Base-by-base conservation (phyloP, 2,888 invertebrate genomes). In the Chloromyia formosa region DNA sequence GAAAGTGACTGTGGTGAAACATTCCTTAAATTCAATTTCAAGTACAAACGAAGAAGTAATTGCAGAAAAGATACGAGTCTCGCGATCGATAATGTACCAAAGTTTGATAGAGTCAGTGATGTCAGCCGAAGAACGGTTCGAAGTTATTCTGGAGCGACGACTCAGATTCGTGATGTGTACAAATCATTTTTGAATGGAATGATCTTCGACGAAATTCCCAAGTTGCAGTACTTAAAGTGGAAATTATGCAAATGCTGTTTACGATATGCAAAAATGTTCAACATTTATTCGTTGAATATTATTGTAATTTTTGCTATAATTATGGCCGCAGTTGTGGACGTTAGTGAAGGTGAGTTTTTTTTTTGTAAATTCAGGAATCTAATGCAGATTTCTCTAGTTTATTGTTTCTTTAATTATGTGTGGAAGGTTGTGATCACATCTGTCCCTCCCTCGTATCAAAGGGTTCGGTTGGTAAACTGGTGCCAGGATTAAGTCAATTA, bases 1-100 rank as follows among this genome's bases (percentile, higher is more conserved):
- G 49, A 49, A n/a, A 49, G 49, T 49, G 49, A 5, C 27, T 22
- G 60, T 58, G 7, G 79, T 74, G 80, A 77, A 78, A 66, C 81
- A 80, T 83, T 85, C 81, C 80, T 83, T 74, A 84, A 84, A 81
- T 84, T 84, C 77, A 84, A 84, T 79, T 84, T 84, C 81, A 84
- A 84, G 80, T 84, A 85, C 80, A 84, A 84, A 78, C 82, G 84
- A 80, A 84, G 84, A 85, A 75, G 53, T 16, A 58, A 76, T 77
- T 71, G 71, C 49, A 49, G n/a, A n/a, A n/a, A n/a, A n/a, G n/a
- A n/a, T n/a, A n/a, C n/a, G n/a, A n/a, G n/a, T n/a, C n/a, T n/a
- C n/a, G n/a, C n/a, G n/a, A n/a, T n/a, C n/a, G n/a, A n/a, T n/a
- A 35, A 49, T 49, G 49, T 49, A n/a, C 49, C 49, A 49, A 49